These are phyloP conservation scores for Trypoxylon attenuatum DNA, from an alignment of 2,888 invertebrate genomes.

Conservation along the genomic window DNA sequence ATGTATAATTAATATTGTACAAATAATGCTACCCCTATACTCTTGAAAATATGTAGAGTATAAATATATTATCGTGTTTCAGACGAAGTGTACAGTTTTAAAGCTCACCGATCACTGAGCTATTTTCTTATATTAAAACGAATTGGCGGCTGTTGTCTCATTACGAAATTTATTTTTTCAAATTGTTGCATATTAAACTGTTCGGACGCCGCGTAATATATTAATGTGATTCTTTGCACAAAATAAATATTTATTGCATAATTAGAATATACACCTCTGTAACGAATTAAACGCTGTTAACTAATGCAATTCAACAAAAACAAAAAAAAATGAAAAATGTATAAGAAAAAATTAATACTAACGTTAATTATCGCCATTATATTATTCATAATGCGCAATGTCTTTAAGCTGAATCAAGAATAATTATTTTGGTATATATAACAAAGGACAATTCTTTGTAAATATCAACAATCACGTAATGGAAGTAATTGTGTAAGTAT, in stretches of 20 bases:
- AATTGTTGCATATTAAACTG: too few species aligned
- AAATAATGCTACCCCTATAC: constrained; percentile 36
- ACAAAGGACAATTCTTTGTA: constrained; percentile 31
- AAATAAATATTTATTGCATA: neutral
- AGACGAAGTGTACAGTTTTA: too few species aligned
- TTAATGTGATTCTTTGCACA: neutral
- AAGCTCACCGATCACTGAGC: too few species aligned
- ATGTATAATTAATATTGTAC: constrained; percentile 37
- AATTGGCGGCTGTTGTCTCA: too few species aligned
- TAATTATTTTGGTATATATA: constrained; percentile 20
- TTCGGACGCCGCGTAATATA: neutral
- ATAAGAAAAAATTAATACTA: too few species aligned
- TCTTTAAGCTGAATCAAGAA: constrained; percentile 24
- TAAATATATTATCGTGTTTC: constrained; percentile 28
- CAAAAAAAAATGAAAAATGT: too few species aligned
- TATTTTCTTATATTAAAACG: too few species aligned
- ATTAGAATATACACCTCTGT: too few species aligned
- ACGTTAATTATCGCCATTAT: constrained; percentile 37
- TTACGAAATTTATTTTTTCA: too few species aligned
- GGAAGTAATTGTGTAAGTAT: constrained; percentile 58
- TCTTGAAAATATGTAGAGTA: constrained; percentile 27
- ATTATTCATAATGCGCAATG: constrained; percentile 24
- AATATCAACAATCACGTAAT: constrained; percentile 37
- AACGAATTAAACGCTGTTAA: too few species aligned
- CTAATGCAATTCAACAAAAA: neutral